Evolutionary conservation across 2,888 invertebrate species (phyloP), one percentile per base, ranked within the genome.

Genomic region (Isoperla grammatica): DNA sequence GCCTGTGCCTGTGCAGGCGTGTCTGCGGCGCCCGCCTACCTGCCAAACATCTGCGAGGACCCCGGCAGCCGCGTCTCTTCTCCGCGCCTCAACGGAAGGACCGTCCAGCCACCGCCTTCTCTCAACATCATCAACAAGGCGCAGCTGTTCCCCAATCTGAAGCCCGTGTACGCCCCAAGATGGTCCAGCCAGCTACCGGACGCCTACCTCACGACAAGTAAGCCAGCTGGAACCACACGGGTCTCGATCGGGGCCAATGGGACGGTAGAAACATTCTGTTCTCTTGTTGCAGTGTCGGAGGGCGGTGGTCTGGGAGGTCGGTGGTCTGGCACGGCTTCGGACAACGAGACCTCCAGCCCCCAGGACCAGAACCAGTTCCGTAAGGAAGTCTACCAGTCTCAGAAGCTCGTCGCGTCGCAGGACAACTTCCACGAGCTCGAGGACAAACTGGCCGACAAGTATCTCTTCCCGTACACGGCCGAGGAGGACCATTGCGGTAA

Each of bases 381-480:
- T 42, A 13, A 39, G 46, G 54, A 42, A 56, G 45, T 49, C 22
- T 29, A 55, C 49, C 48, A 49, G 11, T 19, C 56, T 12, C 60
- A 60, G 13, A 65, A 65, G 59, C 61, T 63, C 60, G 63, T 63
- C 17, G 64, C 64, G 2, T 64, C 64, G 13, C 60, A 63, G 45
- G 66, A 64, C 42, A 64, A 64, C 55, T 66, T 67, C 77, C 73
- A 81, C 12, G 87, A 86, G 67, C 80, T 83, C 71, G 71, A 70
- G 56, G 77, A 77, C 56, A 77, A 77, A 62, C 69, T 72, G 68
- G 86, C 87, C 65, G 91, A 91, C 68, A 88, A 88, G 78, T 92
- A 91, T 74, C 78, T 87, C 63, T 91, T 90, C 69, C 91, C 91
- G 0, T 91, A 90, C 70, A 90, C 90, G 67, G 88, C 88, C 65